Conservation (phyloP, 2,113 vertebrate genomes). For the Rhabdornis inornatus region DNA sequence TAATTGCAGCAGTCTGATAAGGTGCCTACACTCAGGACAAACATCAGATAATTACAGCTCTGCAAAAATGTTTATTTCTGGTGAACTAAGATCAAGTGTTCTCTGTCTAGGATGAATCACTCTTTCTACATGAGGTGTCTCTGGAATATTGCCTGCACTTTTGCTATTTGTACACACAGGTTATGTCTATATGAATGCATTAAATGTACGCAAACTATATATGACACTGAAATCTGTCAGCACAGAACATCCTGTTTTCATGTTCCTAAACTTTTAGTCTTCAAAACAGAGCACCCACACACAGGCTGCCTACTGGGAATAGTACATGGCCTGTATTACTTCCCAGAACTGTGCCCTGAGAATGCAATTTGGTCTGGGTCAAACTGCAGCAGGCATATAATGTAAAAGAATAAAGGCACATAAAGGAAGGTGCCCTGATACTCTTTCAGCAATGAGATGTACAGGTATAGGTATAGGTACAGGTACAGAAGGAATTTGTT, state of each 20-base stretch:
- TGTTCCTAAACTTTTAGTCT: neutral
- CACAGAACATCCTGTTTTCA: neutral
- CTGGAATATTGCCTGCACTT: neutral
- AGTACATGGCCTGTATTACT: neutral
- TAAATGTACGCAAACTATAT: neutral
- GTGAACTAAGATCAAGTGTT: neutral
- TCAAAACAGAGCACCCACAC: neutral
- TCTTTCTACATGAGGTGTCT: neutral
- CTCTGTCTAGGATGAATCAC: neutral
- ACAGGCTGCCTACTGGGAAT: neutral
- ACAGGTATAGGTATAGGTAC: accelerated
- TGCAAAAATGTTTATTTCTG: neutral
- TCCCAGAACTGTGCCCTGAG: neutral
- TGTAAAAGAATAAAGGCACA: too few species aligned
- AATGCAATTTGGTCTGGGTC: neutral
- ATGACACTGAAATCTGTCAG: neutral
- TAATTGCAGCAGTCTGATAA: neutral
- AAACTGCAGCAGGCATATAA: neutral
- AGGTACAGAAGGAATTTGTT: neutral
- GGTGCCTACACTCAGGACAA: neutral
- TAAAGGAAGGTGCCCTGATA: neutral
- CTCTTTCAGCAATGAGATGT: neutral
- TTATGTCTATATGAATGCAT: neutral
- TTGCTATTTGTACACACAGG: neutral
- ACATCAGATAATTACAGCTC: neutral